Evolutionary conservation across 53 echinoderm and acorn worm genomes (phyloP), one percentile per base, ranked within the genome.

Genomic region (Hippasteria phrygiana): DNA sequence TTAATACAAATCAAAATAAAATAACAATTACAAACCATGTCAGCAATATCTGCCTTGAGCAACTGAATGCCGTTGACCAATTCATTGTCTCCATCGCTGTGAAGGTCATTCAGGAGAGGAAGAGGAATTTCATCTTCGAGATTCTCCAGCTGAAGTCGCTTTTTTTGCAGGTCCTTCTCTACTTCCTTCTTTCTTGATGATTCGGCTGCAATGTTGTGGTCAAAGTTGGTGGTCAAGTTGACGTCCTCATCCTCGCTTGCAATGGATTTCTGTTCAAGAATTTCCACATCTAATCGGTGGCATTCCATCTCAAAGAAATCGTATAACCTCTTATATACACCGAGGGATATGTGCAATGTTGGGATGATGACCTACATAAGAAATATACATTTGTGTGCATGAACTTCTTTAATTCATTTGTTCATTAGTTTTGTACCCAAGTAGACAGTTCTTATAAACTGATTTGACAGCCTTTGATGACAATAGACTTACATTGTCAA

Each of bases 401-500:
- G 0, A 6, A 20, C n/a, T 11, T 10, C 24, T 63, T 31, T 3
- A 24, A 59, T 1, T 24, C n/a, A 59, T 56, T 22, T 56, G 9
- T 59, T 59, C 8, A 17, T 59, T 17, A 22, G 20, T 6, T 59
- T 20, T 20, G n/a, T 24, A 24, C 4, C 26, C 59, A 17, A 45
- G 1, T 20, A 45, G 59, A 22, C 26, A 20, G n/a, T 59, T 59
- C n/a, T 7, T 59, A 59, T 17, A 59, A 8, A 20, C 26, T 51
- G 10, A 59, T 24, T 59, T 26, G 24, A 24, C 5, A 3, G 2
- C 5, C 3, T 48, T 27, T 32, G 22, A 51, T 36, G 2, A 1
- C 69, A 67, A 67, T 33, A 67, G 2, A 88, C 88, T 65, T 77
- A 88, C 88, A 63, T 88, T 33, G 35, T 62, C 33, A 42, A 77